These are phyloP conservation scores for Clarias pachynema DNA, from an alignment of 2,797 vertebrate species.

Conservation along the genomic window DNA sequence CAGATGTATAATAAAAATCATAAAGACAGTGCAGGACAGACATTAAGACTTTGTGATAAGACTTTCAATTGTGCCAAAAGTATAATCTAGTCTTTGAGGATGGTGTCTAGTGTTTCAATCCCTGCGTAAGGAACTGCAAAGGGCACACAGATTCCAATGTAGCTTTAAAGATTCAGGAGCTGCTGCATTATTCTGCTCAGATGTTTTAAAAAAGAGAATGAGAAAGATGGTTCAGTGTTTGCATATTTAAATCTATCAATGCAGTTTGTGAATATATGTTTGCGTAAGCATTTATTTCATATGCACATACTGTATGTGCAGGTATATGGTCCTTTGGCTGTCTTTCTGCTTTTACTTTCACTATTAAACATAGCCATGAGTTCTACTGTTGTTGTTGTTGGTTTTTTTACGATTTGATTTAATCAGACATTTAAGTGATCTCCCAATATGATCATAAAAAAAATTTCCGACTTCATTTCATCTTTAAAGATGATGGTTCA, in stretches of 20 bases:
- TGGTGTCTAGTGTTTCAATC: conserved; percentile 28
- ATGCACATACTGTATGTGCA: not conserved
- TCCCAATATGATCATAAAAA: no score
- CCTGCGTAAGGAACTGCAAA: conserved; percentile 16
- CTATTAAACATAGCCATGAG: no score
- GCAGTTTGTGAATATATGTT: not conserved
- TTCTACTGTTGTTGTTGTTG: no score
- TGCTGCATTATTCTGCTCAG: not conserved
- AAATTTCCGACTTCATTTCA: no score
- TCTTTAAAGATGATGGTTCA: no score
- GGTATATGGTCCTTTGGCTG: not conserved
- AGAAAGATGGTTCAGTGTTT: not conserved
- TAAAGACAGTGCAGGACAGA: conserved; percentile 15
- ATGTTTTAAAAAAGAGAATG: not conserved
- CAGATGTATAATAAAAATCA: conserved; percentile 13
- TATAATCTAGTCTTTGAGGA: conserved; percentile 16
- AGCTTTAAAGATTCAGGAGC: not conserved
- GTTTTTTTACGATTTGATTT: no score
- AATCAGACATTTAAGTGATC: no score
- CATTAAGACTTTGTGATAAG: conserved; percentile 13
- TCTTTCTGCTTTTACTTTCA: no score
- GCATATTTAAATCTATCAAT: not conserved
- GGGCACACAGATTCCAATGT: not conserved
- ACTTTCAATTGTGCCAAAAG: conserved; percentile 14
- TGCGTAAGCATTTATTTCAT: not conserved